Evolutionary conservation across 2,888 invertebrate species (phyloP).

Genomic region (Microplitis deprimator): DNA sequence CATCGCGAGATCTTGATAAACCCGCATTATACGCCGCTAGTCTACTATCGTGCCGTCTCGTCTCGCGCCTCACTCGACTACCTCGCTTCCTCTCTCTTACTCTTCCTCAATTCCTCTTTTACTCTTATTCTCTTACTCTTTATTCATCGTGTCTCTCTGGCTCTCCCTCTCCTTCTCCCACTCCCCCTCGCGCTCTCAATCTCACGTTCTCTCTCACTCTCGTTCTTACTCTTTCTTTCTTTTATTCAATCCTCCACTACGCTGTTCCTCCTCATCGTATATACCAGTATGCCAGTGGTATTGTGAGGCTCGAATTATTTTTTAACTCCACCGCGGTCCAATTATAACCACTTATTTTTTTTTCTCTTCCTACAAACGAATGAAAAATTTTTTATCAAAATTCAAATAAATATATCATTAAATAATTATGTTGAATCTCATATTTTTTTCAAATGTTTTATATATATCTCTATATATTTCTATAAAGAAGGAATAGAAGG

Average conservation of each 20-base stretch:
- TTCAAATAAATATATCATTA: constrained; percentile 1
- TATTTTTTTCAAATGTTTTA: neutral
- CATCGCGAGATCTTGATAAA: constrained; percentile 69
- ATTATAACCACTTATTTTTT: constrained; percentile 7
- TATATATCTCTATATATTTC: neutral
- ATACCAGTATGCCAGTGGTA: neutral
- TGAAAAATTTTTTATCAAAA: constrained; percentile 4
- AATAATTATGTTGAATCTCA: neutral
- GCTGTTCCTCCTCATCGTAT: neutral
- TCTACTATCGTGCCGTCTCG: constrained; percentile 53
- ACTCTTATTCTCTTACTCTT: neutral
- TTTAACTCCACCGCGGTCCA: constrained; percentile 4
- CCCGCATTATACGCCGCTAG: constrained; percentile 65
- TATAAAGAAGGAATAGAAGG: neutral
- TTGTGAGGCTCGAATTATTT: constrained; percentile 11
- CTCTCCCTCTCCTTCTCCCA: constrained; percentile 50
- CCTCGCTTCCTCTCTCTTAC: constrained; percentile 35
- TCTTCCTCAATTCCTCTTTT: constrained; percentile 12
- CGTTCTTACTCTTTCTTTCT: neutral
- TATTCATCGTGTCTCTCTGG: neutral
- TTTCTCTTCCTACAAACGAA: neutral
- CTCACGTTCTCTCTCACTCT: constrained; percentile 16
- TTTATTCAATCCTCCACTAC: neutral
- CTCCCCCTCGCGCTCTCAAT: constrained; percentile 34
- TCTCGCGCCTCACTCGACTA: constrained; percentile 44